Evolutionary conservation across 2,888 invertebrate genomes (phyloP).

Genomic region (Drosophila nr. medialis): DNA sequence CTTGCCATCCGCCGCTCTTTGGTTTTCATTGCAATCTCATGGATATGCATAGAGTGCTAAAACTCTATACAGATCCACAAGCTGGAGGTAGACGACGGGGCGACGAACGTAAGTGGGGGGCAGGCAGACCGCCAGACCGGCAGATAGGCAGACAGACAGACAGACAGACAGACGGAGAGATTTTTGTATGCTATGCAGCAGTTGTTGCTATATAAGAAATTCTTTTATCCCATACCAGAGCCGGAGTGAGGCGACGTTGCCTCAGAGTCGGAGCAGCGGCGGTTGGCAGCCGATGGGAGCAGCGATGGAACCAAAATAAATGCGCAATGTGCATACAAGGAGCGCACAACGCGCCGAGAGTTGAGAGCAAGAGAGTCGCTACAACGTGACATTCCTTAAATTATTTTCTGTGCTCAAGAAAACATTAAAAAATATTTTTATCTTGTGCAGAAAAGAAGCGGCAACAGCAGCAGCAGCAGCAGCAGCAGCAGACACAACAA

Average conservation of each 20-base stretch:
- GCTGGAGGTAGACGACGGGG: not conserved
- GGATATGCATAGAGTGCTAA: slow-evolving; percentile 66
- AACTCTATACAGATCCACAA: slow-evolving; percentile 20
- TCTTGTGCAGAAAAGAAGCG: slow-evolving; percentile 62
- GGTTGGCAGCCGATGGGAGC: slow-evolving; percentile 19
- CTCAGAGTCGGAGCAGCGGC: slow-evolving; percentile 7
- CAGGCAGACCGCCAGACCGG: not conserved
- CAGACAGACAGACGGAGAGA: slow-evolving; percentile 32
- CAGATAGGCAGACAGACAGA: not conserved
- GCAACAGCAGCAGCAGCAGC: slow-evolving; percentile 9
- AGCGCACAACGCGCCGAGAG: slow-evolving; percentile 45
- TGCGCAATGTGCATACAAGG: slow-evolving; percentile 74
- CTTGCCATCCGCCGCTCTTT: slow-evolving; percentile 41
- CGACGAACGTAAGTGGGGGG: not conserved
- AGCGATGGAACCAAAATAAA: slow-evolving; percentile 65
- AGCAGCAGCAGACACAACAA: slow-evolving; percentile 17
- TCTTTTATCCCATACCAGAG: slow-evolving; percentile 70
- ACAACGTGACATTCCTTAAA: slow-evolving; percentile 80
- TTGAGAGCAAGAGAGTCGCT: slow-evolving; percentile 47
- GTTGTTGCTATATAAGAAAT: slow-evolving; percentile 79
- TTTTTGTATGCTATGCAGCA: slow-evolving; percentile 69
- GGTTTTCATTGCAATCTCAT: slow-evolving; percentile 58
- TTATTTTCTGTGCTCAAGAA: slow-evolving; percentile 80
- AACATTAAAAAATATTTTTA: slow-evolving; percentile 79
- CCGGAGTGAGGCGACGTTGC: slow-evolving; percentile 13